Percentiles rank a stretch among this genome's conserved stretches.
phyloP scores from a whole-genome alignment of 2,888 invertebrate genomes.

The Miltochrista miniata region DNA sequence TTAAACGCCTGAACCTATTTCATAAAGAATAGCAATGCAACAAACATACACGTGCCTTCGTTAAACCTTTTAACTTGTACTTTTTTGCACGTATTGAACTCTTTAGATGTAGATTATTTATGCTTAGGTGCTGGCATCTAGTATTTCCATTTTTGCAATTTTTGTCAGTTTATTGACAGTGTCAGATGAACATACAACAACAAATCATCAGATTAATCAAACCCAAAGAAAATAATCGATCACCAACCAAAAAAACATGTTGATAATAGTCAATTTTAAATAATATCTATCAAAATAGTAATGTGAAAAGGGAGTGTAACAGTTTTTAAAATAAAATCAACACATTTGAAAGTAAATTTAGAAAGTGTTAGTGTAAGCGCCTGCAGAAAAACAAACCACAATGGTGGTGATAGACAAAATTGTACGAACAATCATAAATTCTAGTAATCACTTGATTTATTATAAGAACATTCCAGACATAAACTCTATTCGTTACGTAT shows the following conservation, averaged over 20 bases:
- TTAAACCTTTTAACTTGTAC: no score
- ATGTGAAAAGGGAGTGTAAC: neutral
- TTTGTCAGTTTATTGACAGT: neutral
- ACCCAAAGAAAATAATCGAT: neutral
- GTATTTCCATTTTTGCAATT: neutral
- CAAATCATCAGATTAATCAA: no score
- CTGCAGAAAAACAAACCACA: neutral
- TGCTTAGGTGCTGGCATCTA: neutral
- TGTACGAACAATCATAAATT: neutral
- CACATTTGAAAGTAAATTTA: neutral
- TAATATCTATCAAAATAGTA: neutral
- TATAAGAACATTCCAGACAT: neutral
- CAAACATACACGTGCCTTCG: no score
- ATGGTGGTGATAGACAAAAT: conserved; percentile 2
- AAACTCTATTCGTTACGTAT: neutral
- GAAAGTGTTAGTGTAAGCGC: neutral
- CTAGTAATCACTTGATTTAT: neutral
- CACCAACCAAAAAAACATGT: neutral
- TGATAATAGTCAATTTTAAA: neutral
- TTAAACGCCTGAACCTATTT: no score
- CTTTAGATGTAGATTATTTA: neutral
- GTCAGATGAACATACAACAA: neutral
- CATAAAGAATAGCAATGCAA: no score
- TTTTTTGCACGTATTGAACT: no score
- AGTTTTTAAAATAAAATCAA: neutral